A percentile compares a stretch with the other conserved stretches of the same genome.
Conservation (phyloP, 2,888 invertebrate species). For the Megaustenia siamemsis region DNA sequence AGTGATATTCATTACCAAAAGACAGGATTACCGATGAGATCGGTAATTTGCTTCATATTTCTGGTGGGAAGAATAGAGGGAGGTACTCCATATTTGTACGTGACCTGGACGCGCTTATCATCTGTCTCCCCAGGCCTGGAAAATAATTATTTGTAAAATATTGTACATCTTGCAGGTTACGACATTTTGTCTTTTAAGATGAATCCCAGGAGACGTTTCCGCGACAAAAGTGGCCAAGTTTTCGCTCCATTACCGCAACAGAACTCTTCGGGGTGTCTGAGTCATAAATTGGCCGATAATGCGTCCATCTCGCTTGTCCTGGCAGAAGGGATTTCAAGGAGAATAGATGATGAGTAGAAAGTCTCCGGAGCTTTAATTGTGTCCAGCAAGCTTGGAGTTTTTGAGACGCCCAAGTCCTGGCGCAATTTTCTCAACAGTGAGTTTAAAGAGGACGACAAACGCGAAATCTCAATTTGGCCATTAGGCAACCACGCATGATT, state of each 20-base stretch:
- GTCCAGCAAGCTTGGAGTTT: conserved; percentile 29
- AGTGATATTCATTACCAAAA: too few species aligned
- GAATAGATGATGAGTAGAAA: conserved; percentile 4
- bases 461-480: conserved; percentile 21
- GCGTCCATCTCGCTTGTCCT: conserved; percentile 3
- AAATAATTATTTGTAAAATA: not conserved
- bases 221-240: not conserved
- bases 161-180: not conserved
- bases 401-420: not conserved
- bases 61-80: too few species aligned
- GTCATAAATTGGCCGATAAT: conserved; percentile 31
- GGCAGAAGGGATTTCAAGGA: not conserved
- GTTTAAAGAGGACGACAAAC: conserved; percentile 15
- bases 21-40: too few species aligned
- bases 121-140: too few species aligned
- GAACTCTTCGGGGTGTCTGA: not conserved
- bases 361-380: conserved; percentile 12
- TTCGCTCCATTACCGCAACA: not conserved
- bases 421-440: conserved; percentile 1
- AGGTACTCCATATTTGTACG: too few species aligned
- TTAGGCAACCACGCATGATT: conserved; percentile 13
- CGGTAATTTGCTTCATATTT: too few species aligned
- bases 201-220: not conserved
- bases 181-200: not conserved
- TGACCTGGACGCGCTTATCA: too few species aligned